These are phyloP conservation scores for Bovichtus diacanthus DNA, from an alignment of 2,797 vertebrate species.

Conservation along the genomic window DNA sequence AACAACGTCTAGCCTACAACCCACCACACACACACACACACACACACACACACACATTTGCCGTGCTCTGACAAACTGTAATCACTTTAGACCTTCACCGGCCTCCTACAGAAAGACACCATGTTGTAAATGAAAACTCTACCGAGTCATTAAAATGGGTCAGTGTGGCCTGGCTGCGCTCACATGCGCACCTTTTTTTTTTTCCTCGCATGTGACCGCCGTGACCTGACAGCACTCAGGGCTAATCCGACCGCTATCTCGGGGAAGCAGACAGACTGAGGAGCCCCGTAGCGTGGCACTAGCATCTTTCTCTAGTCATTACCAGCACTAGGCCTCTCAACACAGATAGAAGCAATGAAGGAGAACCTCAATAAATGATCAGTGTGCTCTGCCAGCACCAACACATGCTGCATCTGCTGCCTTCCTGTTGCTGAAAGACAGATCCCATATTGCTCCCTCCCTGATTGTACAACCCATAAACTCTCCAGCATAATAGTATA, in stretches of 20 bases:
- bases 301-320: slow-evolving; percentile 78
- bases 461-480: slow-evolving; percentile 57
- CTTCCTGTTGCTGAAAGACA: slow-evolving; percentile 51
- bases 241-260: slow-evolving; percentile 75
- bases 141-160: slow-evolving; percentile 60
- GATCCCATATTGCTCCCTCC: slow-evolving; percentile 56
- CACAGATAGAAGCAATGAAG: slow-evolving; percentile 75
- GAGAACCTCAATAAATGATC: slow-evolving; percentile 81
- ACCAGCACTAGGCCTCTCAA: slow-evolving; percentile 64
- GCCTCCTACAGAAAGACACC: slow-evolving; percentile 39
- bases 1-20: slow-evolving; percentile 27
- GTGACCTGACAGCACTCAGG: slow-evolving; percentile 61
- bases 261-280: slow-evolving; percentile 66
- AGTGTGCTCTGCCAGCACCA: slow-evolving; percentile 64
- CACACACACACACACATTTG: slow-evolving; percentile 16
- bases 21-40: slow-evolving; percentile 19
- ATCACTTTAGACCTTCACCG: slow-evolving; percentile 33
- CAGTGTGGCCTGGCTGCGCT: slow-evolving; percentile 38
- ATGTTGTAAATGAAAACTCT: slow-evolving; percentile 55
- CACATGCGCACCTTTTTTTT: slow-evolving; percentile 38
- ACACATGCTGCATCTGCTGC: slow-evolving; percentile 60
- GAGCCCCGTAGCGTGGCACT: slow-evolving; percentile 65
- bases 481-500: slow-evolving; percentile 51
- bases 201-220: slow-evolving; percentile 51
- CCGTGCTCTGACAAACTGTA: slow-evolving; percentile 15